Evolutionary conservation across 2,888 invertebrate species (phyloP).

Genomic region (Apamea crenata): DNA sequence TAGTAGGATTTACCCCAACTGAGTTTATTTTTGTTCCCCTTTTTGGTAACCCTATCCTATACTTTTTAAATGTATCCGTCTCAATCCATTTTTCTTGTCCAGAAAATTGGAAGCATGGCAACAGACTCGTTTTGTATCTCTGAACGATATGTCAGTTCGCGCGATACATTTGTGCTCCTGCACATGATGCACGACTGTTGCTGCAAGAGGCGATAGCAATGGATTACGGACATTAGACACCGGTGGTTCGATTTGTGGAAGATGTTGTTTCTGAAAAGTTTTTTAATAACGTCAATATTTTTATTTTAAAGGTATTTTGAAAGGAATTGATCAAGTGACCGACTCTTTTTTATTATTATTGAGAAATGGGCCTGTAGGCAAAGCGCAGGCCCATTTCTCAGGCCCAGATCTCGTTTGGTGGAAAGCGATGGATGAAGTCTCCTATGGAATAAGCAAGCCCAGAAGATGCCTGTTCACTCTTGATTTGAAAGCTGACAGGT

Average conservation of each 20-base stretch:
- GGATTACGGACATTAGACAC: constrained; percentile 7
- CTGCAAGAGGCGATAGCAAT: constrained; percentile 12
- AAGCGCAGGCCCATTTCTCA: too few relatives aligned
- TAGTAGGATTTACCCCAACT: too few relatives aligned
- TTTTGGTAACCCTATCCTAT: neutral
- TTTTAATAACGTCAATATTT: neutral
- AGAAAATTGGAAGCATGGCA: constrained; percentile 30
- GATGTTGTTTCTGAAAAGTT: neutral
- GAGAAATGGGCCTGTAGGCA: too few relatives aligned
- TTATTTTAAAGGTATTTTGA: neutral
- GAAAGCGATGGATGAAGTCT: neutral
- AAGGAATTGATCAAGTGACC: neutral
- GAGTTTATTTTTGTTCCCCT: neutral
- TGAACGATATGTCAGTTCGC: constrained; percentile 22
- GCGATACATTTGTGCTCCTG: constrained; percentile 18
- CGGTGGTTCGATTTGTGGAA: neutral
- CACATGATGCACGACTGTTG: constrained; percentile 14
- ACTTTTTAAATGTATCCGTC: constrained; percentile 1
- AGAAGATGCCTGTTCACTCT: neutral
- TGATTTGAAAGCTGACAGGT: neutral
- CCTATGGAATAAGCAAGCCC: neutral
- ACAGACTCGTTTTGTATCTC: constrained; percentile 25
- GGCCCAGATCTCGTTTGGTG: neutral
- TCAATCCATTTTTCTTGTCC: constrained; percentile 28
- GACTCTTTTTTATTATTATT: neutral